Evolutionary conservation across 2,888 invertebrate genomes (phyloP).

Genomic region (Drosophila nr. fundita): DNA sequence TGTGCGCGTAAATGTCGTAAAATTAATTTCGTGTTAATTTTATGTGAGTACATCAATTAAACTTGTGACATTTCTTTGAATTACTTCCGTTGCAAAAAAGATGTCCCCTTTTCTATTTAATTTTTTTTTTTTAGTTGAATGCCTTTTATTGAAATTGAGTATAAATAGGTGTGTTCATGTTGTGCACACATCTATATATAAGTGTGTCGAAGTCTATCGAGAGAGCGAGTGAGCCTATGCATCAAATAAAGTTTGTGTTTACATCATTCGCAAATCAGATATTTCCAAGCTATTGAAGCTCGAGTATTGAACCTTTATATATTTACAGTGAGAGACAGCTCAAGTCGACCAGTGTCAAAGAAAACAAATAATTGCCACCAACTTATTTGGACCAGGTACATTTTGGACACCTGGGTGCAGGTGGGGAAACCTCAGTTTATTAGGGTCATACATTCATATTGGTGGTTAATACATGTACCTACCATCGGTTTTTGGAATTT

Average conservation of each 20-base stretch:
- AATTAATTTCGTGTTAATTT: conserved; percentile 84
- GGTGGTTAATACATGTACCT: too few relatives aligned
- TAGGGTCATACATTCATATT: too few relatives aligned
- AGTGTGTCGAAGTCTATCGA: neutral
- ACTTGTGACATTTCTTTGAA: conserved; percentile 73
- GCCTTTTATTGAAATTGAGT: neutral
- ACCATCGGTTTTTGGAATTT: too few relatives aligned
- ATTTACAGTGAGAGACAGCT: neutral
- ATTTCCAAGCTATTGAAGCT: neutral
- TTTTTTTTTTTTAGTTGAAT: neutral
- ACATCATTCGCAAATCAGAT: neutral
- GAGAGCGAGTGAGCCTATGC: neutral
- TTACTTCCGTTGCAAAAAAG: conserved; percentile 76
- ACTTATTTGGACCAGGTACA: too few relatives aligned
- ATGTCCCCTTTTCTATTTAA: neutral
- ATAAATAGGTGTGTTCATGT: neutral
- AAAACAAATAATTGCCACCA: too few relatives aligned
- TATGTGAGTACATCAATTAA: conserved; percentile 79
- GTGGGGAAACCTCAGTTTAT: too few relatives aligned
- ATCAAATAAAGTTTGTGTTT: neutral
- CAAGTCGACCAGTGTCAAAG: too few relatives aligned
- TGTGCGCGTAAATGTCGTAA: conserved; percentile 82
- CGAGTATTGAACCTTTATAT: neutral
- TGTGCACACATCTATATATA: neutral
- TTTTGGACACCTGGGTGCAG: too few relatives aligned